These are phyloP conservation scores for Podarcis muralis DNA, from an alignment of 2,113 vertebrate genomes.

Conservation along the genomic window DNA sequence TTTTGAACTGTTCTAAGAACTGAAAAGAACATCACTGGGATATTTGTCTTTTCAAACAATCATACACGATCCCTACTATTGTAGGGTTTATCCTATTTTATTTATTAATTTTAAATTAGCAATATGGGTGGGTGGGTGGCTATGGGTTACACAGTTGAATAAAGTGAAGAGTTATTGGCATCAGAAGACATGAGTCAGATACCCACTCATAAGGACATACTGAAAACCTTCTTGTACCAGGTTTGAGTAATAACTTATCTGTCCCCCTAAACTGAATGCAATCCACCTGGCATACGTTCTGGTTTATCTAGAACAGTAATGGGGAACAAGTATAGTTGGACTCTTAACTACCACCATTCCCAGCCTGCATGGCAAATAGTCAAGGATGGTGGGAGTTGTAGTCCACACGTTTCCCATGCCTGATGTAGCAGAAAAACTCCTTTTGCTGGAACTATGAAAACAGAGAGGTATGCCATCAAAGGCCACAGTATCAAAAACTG, in stretches of 20 bases:
- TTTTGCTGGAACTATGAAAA: not conserved
- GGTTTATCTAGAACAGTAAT: not conserved
- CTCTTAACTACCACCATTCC: not conserved
- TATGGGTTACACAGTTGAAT: not conserved
- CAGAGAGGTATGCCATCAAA: not conserved
- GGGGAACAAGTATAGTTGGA: not conserved
- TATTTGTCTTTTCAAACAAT: slow-evolving; percentile 34
- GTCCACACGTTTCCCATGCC: not conserved
- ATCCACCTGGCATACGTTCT: not conserved
- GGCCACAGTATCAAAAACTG: not conserved
- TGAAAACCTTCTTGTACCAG: not conserved
- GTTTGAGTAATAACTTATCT: not conserved
- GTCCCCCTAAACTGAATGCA: not conserved
- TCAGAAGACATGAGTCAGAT: not conserved
- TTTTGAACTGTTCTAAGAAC: slow-evolving; percentile 44
- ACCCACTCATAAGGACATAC: not conserved
- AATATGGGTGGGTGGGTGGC: not conserved
- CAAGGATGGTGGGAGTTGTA: not conserved
- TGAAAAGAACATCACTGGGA: slow-evolving; percentile 26
- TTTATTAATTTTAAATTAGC: not conserved
- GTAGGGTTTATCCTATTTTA: slow-evolving; percentile 29
- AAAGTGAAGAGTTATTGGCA: not conserved
- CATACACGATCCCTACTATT: slow-evolving; percentile 38
- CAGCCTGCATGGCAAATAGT: not conserved
- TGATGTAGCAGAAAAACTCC: not conserved